Evolutionary conservation across 1,140 invertebrate genomes (phyloP).

Genomic region (Drusus annulatus): DNA sequence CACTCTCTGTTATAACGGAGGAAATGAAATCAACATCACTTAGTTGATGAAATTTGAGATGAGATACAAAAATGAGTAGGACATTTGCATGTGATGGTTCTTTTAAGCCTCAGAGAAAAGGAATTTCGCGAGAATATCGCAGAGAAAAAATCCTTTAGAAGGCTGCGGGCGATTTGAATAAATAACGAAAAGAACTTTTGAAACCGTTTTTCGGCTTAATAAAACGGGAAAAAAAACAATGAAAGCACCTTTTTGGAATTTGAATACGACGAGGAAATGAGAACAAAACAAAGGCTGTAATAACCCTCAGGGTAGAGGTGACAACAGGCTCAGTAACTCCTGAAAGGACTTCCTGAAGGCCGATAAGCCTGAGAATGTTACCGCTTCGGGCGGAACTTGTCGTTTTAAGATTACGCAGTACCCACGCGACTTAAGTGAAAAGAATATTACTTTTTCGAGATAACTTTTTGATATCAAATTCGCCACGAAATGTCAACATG

Average conservation of each 20-base stretch:
- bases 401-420: not conserved
- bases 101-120: not conserved
- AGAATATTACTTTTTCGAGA: constrained; percentile 1
- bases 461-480: constrained; percentile 1
- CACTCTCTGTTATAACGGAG: too few species aligned
- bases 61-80: not conserved
- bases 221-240: constrained; percentile 29
- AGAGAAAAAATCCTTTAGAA: constrained; percentile 1
- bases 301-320: constrained; percentile 13
- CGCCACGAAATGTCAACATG: too few species aligned
- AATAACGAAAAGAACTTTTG: constrained; percentile 1
- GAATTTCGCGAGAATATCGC: not conserved
- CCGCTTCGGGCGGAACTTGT: constrained; percentile 2
- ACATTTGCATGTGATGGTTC: constrained; percentile 6
- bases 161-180: constrained; percentile 8
- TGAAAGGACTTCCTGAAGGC: constrained; percentile 35
- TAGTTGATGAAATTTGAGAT: too few species aligned
- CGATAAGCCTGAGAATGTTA: constrained; percentile 21
- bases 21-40: too few species aligned
- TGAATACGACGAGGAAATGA: constrained; percentile 12
- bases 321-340: constrained; percentile 36
- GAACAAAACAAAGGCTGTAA: constrained; percentile 27
- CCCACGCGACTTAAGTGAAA: constrained; percentile 12
- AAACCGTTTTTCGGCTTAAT: constrained; percentile 20
- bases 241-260: constrained; percentile 7